Evolutionary conservation across 1,140 invertebrate genomes (phyloP).

Genomic region (Drosophila varians): DNA sequence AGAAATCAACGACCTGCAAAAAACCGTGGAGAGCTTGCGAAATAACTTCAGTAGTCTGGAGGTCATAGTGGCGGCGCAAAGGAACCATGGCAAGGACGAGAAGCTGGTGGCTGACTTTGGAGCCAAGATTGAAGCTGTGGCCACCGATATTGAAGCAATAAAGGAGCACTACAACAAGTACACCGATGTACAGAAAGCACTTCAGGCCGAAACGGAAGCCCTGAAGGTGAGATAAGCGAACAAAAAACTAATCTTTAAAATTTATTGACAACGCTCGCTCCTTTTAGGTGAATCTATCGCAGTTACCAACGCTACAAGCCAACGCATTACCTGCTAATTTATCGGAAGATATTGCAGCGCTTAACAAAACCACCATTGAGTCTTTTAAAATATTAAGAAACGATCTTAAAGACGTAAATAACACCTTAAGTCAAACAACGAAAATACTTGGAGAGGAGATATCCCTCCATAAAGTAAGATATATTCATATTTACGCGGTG

Average conservation of each 20-base stretch:
- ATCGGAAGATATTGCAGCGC: constrained; percentile 47
- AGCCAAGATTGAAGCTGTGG: constrained; percentile 75
- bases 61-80: constrained; percentile 46
- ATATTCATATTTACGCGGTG: not conserved
- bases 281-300: constrained; percentile 57
- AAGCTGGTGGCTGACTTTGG: constrained; percentile 79
- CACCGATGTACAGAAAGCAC: constrained; percentile 57
- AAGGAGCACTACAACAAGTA: constrained; percentile 74
- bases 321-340: constrained; percentile 47
- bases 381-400: constrained; percentile 43
- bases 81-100: constrained; percentile 74
- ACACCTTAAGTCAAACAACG: constrained; percentile 67
- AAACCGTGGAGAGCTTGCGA: constrained; percentile 52
- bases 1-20: constrained; percentile 64
- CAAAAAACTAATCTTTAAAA: not conserved
- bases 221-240: constrained; percentile 40
- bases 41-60: constrained; percentile 63
- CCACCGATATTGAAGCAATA: constrained; percentile 70
- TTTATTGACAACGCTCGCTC: not conserved
- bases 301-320: constrained; percentile 38
- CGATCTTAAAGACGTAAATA: constrained; percentile 64
- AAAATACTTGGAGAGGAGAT: constrained; percentile 70
- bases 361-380: constrained; percentile 49
- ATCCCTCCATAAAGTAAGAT: constrained; percentile 56
- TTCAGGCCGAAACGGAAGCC: constrained; percentile 55